Evolutionary conservation across 2,888 invertebrate species (phyloP), one percentile per base, ranked within the genome.

Genomic region (Serripes groenlandicus): DNA sequence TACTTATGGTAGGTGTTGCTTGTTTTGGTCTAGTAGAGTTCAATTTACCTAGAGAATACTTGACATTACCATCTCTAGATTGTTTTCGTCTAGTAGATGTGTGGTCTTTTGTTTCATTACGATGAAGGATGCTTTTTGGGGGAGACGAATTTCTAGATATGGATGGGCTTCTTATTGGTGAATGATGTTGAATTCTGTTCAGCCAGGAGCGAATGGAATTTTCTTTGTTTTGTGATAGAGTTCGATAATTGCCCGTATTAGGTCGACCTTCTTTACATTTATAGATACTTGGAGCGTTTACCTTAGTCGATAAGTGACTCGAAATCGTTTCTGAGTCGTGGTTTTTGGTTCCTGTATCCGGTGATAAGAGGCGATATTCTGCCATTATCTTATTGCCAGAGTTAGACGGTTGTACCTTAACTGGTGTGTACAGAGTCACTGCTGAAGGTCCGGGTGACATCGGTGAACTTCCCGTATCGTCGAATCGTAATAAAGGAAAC

Each of bases 331-430:
- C 23, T 30, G 66, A 42, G 2, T 18, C 66, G 26, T 30, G 62
- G 23, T 66, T 23, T 26, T 26, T 26, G 18, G 15, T 32, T 23
- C 1, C 18, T 28, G 37, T 11, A 3, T 42, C 42, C 28, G 34
- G 35, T 11, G 66, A 66, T 42, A 66, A 42, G 2, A 66, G 9
- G 26, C 42, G 37, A 42, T 66, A 66, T 35, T 66, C 42, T 42
- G 66, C 66, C 1, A 42, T 66, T 42, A 66, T 37, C 18, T 37
- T 66, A 26, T 42, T 34, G 23, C 66, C 66, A 28, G 66, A 66
- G 23, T 66, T 42, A 23, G 66, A 66, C 21, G 66, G 42, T 18
- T 34, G 7, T 18, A 66, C 26, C 23, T 66, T 66, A 11, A 66
- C 42, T 23, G 66, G 66, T 30, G 66, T 66, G 21, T 35, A 66